phyloP scores from a whole-genome alignment of 2,113 vertebrate genomes.

The Cyprinodon tularosa region DNA sequence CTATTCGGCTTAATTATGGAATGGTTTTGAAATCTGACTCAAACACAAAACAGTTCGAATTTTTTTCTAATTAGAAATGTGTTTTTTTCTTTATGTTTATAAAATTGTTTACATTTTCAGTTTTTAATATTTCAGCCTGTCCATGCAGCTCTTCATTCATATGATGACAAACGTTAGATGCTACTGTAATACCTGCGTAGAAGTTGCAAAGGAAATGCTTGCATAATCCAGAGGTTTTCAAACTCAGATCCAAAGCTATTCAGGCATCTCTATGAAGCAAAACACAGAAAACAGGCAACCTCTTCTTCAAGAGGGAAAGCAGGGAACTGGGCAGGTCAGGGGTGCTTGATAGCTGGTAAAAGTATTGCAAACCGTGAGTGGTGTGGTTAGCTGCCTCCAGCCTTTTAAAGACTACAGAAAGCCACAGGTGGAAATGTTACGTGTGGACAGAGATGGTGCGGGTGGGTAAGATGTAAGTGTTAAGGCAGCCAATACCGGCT shows the following conservation, averaged over 20 bases:
- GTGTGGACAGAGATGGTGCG: no score
- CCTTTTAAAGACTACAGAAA: no score
- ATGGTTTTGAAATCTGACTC: conserved; percentile 19
- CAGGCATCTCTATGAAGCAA: no score
- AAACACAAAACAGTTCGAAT: conserved; percentile 35
- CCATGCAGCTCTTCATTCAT: neutral
- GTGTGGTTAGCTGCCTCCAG: no score
- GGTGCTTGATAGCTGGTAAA: no score
- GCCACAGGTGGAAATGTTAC: no score
- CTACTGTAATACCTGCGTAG: neutral
- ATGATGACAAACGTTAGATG: neutral
- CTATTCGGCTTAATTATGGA: conserved; percentile 39
- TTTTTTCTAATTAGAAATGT: conserved; percentile 20
- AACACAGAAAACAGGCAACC: no score
- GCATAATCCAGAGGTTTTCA: neutral
- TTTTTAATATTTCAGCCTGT: neutral
- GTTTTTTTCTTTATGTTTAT: conserved; percentile 11
- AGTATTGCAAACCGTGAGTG: no score
- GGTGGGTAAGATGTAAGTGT: no score
- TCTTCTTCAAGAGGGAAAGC: no score
- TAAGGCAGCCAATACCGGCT: no score
- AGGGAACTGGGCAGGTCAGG: no score
- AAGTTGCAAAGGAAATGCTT: neutral
- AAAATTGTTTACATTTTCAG: neutral
- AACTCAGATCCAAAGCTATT: neutral